These are phyloP conservation scores for Shinisaurus crocodilurus DNA, from an alignment of 2,113 vertebrate genomes.

Conservation along the genomic window DNA sequence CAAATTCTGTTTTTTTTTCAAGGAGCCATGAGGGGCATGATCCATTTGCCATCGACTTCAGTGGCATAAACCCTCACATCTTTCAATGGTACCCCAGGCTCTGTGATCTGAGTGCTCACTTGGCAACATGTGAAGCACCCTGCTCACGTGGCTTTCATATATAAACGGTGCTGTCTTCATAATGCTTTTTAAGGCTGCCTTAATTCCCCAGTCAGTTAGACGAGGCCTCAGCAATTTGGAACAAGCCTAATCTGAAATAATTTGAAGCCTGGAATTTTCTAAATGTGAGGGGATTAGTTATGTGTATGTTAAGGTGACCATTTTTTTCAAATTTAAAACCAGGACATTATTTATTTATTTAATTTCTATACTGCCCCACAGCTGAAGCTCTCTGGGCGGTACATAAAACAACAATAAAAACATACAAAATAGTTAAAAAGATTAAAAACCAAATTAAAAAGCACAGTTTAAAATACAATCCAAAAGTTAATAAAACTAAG, in stretches of 20 bases:
- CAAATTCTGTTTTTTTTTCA: background rate
- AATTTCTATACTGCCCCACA: too few species aligned
- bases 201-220: background rate
- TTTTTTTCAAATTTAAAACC: too few species aligned
- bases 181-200: background rate
- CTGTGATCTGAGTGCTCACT: background rate
- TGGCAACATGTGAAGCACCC: background rate
- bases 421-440: too few species aligned
- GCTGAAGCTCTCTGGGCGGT: too few species aligned
- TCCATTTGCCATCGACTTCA: background rate
- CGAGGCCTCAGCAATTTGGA: background rate
- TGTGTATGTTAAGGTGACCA: too few species aligned
- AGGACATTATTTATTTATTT: too few species aligned
- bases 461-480: too few species aligned
- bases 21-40: background rate
- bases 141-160: background rate
- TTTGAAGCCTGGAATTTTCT: slow-evolving; percentile 18
- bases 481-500: too few species aligned
- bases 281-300: slow-evolving; percentile 8
- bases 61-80: background rate
- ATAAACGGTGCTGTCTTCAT: background rate
- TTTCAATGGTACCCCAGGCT: background rate
- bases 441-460: too few species aligned
- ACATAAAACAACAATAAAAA: too few species aligned
- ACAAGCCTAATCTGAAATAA: slow-evolving; percentile 33